phyloP scores from a whole-genome alignment of 2,888 invertebrate genomes.

The Torymus texanus region DNA sequence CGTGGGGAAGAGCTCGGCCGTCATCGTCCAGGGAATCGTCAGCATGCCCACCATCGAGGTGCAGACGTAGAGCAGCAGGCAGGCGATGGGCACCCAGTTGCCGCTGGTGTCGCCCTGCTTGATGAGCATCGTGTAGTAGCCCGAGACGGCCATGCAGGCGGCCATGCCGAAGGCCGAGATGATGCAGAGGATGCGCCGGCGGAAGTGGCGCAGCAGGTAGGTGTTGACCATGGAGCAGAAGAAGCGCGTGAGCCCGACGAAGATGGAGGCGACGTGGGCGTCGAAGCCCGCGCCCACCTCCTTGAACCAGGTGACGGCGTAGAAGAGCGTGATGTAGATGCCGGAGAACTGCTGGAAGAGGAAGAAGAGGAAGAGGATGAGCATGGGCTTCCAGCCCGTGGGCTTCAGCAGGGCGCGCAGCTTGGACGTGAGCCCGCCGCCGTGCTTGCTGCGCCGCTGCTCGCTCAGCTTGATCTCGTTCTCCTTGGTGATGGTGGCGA shows the following conservation, averaged over 20 bases:
- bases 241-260: constrained; percentile 78
- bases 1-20: constrained; percentile 80
- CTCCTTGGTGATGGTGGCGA: constrained; percentile 77
- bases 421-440: constrained; percentile 68
- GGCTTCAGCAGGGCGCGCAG: constrained; percentile 76
- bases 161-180: constrained; percentile 78
- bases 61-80: constrained; percentile 78
- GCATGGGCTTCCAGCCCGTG: constrained; percentile 79
- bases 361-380: constrained; percentile 78
- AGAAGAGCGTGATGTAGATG: constrained; percentile 80
- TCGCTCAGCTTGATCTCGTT: constrained; percentile 76
- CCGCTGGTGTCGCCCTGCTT: constrained; percentile 65
- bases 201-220: constrained; percentile 77
- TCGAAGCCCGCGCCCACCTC: constrained; percentile 77
- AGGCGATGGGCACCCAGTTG: constrained; percentile 75
- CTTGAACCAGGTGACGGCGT: constrained; percentile 79
- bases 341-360: constrained; percentile 80
- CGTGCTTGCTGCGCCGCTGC: constrained; percentile 71
- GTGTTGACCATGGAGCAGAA: constrained; percentile 79
- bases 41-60: constrained; percentile 79
- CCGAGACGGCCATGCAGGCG: constrained; percentile 78
- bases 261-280: constrained; percentile 78
- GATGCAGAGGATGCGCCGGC: constrained; percentile 77
- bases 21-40: constrained; percentile 82
- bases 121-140: constrained; percentile 77